phyloP scores from a whole-genome alignment of 2,113 vertebrate genomes.

The Climacteris rufus region DNA sequence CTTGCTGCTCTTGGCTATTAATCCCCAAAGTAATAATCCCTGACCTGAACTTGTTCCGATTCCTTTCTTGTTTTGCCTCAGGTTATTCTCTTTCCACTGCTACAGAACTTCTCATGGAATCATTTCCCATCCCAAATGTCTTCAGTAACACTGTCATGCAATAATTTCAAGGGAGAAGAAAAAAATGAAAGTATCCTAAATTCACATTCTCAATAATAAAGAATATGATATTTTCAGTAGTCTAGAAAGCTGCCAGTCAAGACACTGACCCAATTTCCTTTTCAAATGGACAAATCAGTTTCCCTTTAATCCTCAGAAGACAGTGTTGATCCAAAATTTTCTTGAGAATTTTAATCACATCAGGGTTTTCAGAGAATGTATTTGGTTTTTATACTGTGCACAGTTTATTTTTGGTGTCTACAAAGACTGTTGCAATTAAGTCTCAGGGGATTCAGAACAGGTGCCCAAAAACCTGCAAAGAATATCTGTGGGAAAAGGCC shows the following conservation, averaged over 20 bases:
- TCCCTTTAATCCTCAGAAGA: not conserved
- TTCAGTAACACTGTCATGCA: not conserved
- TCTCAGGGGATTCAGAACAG: not conserved
- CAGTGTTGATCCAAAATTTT: not conserved
- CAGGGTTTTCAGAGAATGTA: not conserved
- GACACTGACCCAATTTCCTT: not conserved
- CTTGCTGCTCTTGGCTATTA: not conserved
- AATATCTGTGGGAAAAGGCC: not conserved
- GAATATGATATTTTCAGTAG: not conserved
- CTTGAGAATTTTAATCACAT: not conserved
- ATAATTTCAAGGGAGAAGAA: not conserved
- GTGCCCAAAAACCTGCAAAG: not conserved
- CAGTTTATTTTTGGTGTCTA: not conserved
- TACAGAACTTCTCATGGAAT: not conserved
- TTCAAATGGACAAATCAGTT: not conserved
- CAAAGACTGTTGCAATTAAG: not conserved
- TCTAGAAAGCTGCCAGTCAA: not conserved
- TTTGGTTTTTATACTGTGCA: not conserved
- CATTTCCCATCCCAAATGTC: not conserved
- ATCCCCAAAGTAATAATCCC: constrained; percentile 27
- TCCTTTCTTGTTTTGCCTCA: constrained; percentile 24
- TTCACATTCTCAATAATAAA: not conserved
- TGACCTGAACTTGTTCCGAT: not conserved
- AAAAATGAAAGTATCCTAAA: not conserved
- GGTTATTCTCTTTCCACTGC: constrained; percentile 29